Percentiles rank a stretch among this genome's conserved stretches.
Evolutionary conservation across 2,797 vertebrate species (phyloP).

Genomic region (Orestias chungarensis): DNA sequence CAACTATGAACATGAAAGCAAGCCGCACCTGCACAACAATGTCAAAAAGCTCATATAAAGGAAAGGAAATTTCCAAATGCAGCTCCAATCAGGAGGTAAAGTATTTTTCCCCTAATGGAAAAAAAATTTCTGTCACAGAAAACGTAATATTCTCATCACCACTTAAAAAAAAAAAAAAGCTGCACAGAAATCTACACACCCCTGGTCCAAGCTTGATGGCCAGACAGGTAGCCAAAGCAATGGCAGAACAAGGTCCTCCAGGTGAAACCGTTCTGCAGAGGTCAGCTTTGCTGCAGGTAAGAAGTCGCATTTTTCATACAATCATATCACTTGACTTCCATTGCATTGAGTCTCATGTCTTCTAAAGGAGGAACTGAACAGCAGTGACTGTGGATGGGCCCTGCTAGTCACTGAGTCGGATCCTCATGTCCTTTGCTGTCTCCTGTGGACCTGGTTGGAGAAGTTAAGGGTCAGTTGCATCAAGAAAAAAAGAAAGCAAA

Average conservation of each 20-base stretch:
- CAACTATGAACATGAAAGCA: constrained; percentile 15
- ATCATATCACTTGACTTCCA: background rate
- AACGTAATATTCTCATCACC: constrained; percentile 17
- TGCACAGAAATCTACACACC: constrained; percentile 50
- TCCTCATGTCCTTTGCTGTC: constrained; percentile 77
- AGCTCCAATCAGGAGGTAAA: constrained; percentile 76
- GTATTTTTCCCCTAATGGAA: background rate
- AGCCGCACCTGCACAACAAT: constrained; percentile 45
- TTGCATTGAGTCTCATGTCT: background rate
- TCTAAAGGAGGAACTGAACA: constrained; percentile 81
- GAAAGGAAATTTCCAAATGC: constrained; percentile 64
- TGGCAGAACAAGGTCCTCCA: constrained; percentile 72
- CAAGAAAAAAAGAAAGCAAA: background rate
- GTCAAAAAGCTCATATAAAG: constrained; percentile 51
- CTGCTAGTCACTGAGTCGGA: constrained; percentile 79
- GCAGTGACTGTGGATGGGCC: constrained; percentile 82
- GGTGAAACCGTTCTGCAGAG: constrained; percentile 69
- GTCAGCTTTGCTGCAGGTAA: constrained; percentile 77
- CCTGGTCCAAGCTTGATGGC: constrained; percentile 53
- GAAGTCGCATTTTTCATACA: background rate
- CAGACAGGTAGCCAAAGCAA: constrained; percentile 75
- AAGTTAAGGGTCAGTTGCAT: constrained; percentile 76
- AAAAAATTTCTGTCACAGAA: too few relatives aligned
- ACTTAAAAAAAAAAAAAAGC: constrained; percentile 54
- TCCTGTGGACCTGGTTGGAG: constrained; percentile 85